Conservation (phyloP, 1,140 invertebrate species). For the Harpegnathos saltator region DNA sequence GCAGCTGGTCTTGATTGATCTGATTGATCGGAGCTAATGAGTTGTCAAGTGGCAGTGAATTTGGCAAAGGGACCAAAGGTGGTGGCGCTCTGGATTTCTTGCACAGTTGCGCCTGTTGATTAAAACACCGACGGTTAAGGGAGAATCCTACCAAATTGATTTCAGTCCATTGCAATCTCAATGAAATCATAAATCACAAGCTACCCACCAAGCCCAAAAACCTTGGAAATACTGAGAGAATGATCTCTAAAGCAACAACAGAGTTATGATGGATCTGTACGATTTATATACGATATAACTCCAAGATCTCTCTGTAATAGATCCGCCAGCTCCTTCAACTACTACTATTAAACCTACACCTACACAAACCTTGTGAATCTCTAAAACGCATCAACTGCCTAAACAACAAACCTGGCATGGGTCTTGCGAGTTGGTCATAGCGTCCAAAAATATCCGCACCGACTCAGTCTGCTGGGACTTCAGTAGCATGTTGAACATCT, state of each 20-base stretch:
- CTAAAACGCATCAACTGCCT: background rate
- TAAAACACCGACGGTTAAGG: constrained; percentile 13
- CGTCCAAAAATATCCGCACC: constrained; percentile 78
- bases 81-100: constrained; percentile 80
- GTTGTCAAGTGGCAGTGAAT: constrained; percentile 66
- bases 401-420: constrained; percentile 78
- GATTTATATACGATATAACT: no score
- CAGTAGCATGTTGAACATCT: constrained; percentile 77
- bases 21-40: constrained; percentile 42
- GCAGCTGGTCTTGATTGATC: constrained; percentile 40
- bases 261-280: no score
- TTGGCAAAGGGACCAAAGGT: constrained; percentile 79
- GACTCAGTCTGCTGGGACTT: constrained; percentile 67
- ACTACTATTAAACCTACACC: no score
- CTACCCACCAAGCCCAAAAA: no score
- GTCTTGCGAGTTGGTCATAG: constrained; percentile 80
- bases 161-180: background rate
- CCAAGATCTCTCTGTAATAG: no score
- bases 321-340: no score
- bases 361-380: background rate
- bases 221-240: no score
- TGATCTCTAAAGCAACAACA: no score
- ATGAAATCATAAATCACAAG: background rate
- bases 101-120: constrained; percentile 77
- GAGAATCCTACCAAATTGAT: background rate